These are phyloP conservation scores for Himalopsyche tibetana DNA, from an alignment of 2,888 invertebrate genomes.

Conservation along the genomic window DNA sequence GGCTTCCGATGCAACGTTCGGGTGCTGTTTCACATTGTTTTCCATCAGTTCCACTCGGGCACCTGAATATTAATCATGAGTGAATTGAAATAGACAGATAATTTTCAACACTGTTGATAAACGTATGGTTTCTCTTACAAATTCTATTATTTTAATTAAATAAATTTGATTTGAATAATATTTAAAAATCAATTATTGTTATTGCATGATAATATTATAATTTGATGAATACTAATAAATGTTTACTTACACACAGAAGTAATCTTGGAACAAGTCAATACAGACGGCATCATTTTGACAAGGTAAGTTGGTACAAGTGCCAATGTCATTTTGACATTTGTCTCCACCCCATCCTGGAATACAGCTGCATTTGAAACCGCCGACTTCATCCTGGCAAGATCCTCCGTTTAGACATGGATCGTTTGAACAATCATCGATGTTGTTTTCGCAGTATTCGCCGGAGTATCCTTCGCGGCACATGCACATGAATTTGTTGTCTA, in stretches of 20 bases:
- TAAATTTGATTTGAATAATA: too few species aligned
- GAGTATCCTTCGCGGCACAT: constrained; percentile 92
- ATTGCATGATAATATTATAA: too few species aligned
- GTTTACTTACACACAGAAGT: constrained; percentile 88
- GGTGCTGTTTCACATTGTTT: constrained; percentile 98
- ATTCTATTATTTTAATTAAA: too few species aligned
- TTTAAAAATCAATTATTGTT: too few species aligned
- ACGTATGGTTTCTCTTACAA: too few species aligned
- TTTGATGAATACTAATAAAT: background rate
- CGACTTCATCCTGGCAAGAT: constrained; percentile 90
- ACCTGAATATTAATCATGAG: constrained; percentile 74
- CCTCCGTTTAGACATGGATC: constrained; percentile 94
- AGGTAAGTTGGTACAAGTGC: constrained; percentile 89
- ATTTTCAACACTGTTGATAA: background rate
- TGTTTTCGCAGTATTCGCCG: constrained; percentile 89
- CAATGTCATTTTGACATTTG: constrained; percentile 91
- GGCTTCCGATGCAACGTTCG: constrained; percentile 94
- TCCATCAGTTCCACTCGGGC: constrained; percentile 96
- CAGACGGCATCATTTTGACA: constrained; percentile 96
- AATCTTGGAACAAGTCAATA: constrained; percentile 94
- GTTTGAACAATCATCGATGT: constrained; percentile 91
- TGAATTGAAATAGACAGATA: constrained; percentile 39
- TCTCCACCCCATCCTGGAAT: constrained; percentile 91
- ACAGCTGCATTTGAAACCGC: constrained; percentile 88
- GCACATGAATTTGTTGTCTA: constrained; percentile 91